Evolutionary conservation across 1,140 invertebrate species (phyloP), one percentile per base, ranked within the genome.

Genomic region (Oncopeltus fasciatus): DNA sequence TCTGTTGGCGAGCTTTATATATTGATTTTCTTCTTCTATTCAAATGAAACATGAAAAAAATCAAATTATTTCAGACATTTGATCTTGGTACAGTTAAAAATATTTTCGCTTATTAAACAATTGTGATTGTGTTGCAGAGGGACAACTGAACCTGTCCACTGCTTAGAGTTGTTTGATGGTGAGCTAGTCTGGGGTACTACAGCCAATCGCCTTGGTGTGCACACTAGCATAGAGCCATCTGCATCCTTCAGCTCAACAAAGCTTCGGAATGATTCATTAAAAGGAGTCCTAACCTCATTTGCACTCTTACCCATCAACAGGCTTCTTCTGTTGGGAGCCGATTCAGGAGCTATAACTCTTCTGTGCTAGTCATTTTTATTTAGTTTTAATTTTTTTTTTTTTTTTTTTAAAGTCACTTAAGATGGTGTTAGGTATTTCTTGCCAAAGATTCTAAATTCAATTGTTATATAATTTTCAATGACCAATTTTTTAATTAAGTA

Each of bases 121-220:
- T n/a, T n/a, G n/a, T n/a, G 57, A 51, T n/a, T n/a, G n/a, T n/a
- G n/a, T 70, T 71, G 63, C 68, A 85, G 86, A 77, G 90, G 89
- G 29, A 83, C 86, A 4, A 86, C 87, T 8, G 92, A 95, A 72
- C 92, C 92, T 1, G 90, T 92, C 1, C 91, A 94, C 72, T 94
- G 90, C 66, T 79, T 95, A 63, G 80, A 80, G 26, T 76, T 82
- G 18, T 84, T 87, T 69, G 81, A 85, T 67, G 78, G 82, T 63
- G 85, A 90, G 72, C 71, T 92, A 59, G 81, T 92, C 70, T 84
- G 90, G 49, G 86, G 85, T 63, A 87, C 90, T 51, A 88, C 89
- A 44, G 90, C 88, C 24, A 95, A 95, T 72, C 80, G 88, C 31
- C 88, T 95, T 61, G 92, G 91, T 16, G 88, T 95, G 21, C 89